phyloP scores from a whole-genome alignment of 2,888 invertebrate species.

The Apamea monoglypha region DNA sequence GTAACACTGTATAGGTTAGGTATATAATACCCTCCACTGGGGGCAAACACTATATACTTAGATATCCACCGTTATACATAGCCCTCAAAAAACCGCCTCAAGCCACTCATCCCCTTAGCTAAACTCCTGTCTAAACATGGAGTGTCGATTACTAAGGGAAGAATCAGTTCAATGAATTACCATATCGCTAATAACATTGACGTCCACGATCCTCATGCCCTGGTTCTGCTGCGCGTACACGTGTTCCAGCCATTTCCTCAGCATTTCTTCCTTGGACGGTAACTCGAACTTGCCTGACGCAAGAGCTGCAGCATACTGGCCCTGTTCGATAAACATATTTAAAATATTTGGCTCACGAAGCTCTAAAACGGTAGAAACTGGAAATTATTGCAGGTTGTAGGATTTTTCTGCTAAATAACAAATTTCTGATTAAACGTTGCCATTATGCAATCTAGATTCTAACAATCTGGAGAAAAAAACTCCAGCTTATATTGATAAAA shows the following conservation, averaged over 20 bases:
- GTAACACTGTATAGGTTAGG: neutral
- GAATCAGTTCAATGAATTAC: constrained; percentile 67
- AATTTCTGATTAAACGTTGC: neutral
- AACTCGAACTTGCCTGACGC: constrained; percentile 90
- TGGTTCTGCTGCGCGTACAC: constrained; percentile 85
- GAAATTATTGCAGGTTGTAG: neutral
- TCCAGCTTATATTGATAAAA: neutral
- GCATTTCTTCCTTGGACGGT: constrained; percentile 92
- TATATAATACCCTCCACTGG: neutral
- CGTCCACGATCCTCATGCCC: constrained; percentile 80
- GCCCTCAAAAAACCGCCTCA: neutral
- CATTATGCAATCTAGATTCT: neutral
- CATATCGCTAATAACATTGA: constrained; percentile 82
- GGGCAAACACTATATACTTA: neutral
- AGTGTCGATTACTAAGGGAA: neutral
- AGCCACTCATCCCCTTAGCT: neutral
- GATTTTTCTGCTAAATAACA: neutral
- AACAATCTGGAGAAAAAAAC: neutral
- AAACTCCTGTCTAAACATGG: neutral
- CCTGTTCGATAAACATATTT: constrained; percentile 62
- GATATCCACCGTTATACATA: neutral
- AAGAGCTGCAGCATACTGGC: constrained; percentile 90
- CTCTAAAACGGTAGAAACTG: neutral
- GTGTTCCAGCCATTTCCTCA: constrained; percentile 88
- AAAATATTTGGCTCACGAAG: neutral